Conservation (phyloP, 2,888 invertebrate genomes). For the Brenthis ino region DNA sequence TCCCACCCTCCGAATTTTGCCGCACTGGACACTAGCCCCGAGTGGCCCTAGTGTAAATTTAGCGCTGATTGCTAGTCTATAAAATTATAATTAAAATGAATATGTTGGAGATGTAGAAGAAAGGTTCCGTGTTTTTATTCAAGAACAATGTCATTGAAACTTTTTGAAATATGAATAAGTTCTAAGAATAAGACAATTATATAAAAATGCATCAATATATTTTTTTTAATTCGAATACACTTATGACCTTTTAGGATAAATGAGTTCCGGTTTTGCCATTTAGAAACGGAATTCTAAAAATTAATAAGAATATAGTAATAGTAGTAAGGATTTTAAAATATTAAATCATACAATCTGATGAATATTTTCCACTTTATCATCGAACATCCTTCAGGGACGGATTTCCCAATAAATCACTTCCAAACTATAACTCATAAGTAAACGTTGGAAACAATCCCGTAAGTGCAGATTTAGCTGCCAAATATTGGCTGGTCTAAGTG, state of each 20-base stretch:
- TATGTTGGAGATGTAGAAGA: too few relatives aligned
- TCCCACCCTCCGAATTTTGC: too few relatives aligned
- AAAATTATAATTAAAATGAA: too few relatives aligned
- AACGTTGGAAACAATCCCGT: constrained; percentile 9
- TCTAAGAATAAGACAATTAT: too few relatives aligned
- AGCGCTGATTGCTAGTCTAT: too few relatives aligned
- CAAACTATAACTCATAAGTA: constrained; percentile 12
- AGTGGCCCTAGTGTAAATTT: too few relatives aligned
- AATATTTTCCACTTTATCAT: not conserved
- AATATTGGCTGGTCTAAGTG: constrained; percentile 17
- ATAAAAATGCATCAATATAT: too few relatives aligned
- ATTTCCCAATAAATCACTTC: constrained; percentile 1
- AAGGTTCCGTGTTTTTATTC: not conserved
- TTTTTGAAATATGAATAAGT: not conserved
- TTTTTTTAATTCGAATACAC: too few relatives aligned
- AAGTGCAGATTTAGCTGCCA: constrained; percentile 17
- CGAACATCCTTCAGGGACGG: not conserved
- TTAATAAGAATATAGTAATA: not conserved
- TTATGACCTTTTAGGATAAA: too few relatives aligned
- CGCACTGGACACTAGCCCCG: too few relatives aligned
- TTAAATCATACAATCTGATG: not conserved
- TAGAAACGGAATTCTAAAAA: too few relatives aligned
- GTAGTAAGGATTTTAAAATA: not conserved
- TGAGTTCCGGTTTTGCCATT: too few relatives aligned
- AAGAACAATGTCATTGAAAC: not conserved